Evolutionary conservation across 2,113 vertebrate species (phyloP).

Genomic region (Larimichthys polyactis): DNA sequence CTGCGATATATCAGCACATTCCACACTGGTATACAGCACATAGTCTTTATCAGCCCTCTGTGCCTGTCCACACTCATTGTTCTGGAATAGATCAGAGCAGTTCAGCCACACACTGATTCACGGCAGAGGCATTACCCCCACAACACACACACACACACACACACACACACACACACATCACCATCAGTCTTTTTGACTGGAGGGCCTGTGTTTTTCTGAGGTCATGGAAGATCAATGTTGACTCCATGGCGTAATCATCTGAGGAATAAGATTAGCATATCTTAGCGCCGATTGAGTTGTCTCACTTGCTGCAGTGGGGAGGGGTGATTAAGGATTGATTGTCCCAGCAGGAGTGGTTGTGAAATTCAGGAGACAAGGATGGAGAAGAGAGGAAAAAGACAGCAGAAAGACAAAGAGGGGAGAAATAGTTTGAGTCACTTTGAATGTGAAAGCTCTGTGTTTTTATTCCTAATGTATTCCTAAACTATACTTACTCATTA

Average conservation of each 20-base stretch:
- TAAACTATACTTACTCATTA: too few relatives aligned
- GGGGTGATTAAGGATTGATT: slow-evolving; percentile 80
- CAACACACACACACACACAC: slow-evolving; percentile 12
- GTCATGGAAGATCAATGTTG: slow-evolving; percentile 86
- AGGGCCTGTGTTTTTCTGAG: slow-evolving; percentile 77
- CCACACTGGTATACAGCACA: neutral
- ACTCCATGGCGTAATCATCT: slow-evolving; percentile 81
- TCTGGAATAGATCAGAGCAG: slow-evolving; percentile 54
- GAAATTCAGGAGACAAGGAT: slow-evolving; percentile 64
- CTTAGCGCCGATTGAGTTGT: slow-evolving; percentile 82
- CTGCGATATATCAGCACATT: slow-evolving; percentile 28
- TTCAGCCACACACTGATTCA: slow-evolving; percentile 47
- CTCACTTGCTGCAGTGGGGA: slow-evolving; percentile 71
- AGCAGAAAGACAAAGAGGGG: slow-evolving; percentile 28
- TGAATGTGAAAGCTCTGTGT: slow-evolving; percentile 1
- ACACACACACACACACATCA: slow-evolving; percentile 13
- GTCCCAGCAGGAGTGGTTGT: slow-evolving; percentile 75
- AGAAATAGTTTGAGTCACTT: slow-evolving; percentile 23
- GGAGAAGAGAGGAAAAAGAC: slow-evolving; percentile 11
- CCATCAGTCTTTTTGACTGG: slow-evolving; percentile 76
- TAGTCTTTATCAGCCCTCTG: slow-evolving; percentile 24
- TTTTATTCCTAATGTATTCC: neutral
- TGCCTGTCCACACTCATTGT: slow-evolving; percentile 26
- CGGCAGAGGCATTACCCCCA: slow-evolving; percentile 24
- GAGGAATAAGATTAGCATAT: slow-evolving; percentile 86